phyloP scores from a whole-genome alignment of 2,797 vertebrate genomes.

The Gambelia wislizenii region DNA sequence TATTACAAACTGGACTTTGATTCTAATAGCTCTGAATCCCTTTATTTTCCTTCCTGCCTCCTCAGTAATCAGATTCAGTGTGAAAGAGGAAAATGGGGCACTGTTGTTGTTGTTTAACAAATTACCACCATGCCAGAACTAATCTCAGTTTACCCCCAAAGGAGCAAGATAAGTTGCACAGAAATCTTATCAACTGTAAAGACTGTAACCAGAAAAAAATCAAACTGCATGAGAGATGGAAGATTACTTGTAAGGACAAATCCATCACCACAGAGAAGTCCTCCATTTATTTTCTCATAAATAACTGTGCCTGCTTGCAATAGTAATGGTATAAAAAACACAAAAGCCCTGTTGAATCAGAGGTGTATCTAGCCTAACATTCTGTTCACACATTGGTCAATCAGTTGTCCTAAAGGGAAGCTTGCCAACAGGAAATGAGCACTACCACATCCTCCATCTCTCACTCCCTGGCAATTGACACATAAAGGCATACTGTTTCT shows the following conservation, averaged over 20 bases:
- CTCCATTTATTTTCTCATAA: conserved; percentile 17
- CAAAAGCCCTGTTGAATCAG: too few relatives aligned
- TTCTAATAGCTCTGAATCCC: not conserved
- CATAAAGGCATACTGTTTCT: too few relatives aligned
- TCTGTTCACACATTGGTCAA: too few relatives aligned
- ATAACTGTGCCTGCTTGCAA: not conserved
- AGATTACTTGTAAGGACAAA: conserved; percentile 5
- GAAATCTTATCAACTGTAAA: conserved; percentile 22
- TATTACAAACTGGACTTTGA: conserved; percentile 15
- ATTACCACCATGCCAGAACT: conserved; percentile 50
- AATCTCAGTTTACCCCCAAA: conserved; percentile 47
- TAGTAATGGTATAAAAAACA: too few relatives aligned
- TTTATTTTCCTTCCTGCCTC: conserved; percentile 14
- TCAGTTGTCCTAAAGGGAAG: too few relatives aligned
- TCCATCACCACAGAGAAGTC: not conserved
- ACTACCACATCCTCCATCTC: too few relatives aligned
- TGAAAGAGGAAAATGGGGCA: not conserved
- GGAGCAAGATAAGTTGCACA: conserved; percentile 31
- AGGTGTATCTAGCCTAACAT: too few relatives aligned
- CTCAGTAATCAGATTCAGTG: conserved; percentile 39
- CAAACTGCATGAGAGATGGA: conserved; percentile 49
- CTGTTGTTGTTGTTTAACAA: conserved; percentile 23
- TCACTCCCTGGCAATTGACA: too few relatives aligned
- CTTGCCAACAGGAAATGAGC: too few relatives aligned
- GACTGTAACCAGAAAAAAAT: conserved; percentile 45